These are phyloP conservation scores for Alviniconcha marisindica DNA, from an alignment of 1,140 invertebrate species.

Conservation along the genomic window DNA sequence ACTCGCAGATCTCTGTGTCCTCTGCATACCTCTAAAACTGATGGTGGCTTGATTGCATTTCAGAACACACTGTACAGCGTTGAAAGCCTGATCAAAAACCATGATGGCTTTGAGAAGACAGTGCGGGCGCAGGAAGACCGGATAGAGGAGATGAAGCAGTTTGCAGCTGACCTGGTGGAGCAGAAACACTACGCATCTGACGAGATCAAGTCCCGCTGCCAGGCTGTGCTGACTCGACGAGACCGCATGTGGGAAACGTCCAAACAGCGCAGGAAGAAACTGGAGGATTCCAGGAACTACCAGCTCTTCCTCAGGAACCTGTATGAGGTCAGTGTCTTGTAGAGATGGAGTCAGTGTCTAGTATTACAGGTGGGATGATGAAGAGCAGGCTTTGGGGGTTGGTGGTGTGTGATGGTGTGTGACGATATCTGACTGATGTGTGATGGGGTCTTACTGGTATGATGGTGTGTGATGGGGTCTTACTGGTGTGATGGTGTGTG, in stretches of 20 bases:
- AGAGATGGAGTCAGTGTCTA: too few relatives aligned
- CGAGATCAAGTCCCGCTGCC: constrained; percentile 93
- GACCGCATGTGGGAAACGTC: constrained; percentile 93
- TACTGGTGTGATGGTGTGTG: too few relatives aligned
- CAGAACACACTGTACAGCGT: constrained; percentile 94
- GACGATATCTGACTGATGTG: too few relatives aligned
- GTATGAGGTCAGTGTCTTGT: constrained; percentile 88
- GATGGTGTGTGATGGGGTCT: too few relatives aligned
- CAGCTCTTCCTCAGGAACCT: constrained; percentile 98
- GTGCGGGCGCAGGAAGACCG: constrained; percentile 98
- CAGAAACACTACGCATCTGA: constrained; percentile 98
- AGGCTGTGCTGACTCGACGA: constrained; percentile 87
- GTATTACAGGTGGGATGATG: too few relatives aligned
- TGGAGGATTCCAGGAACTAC: constrained; percentile 95
- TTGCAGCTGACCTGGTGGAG: constrained; percentile 93
- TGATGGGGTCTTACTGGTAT: too few relatives aligned
- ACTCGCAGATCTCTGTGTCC: too few relatives aligned
- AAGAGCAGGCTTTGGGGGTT: too few relatives aligned
- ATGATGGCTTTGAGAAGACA: constrained; percentile 99
- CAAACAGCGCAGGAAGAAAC: constrained; percentile 82
- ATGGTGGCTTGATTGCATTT: too few relatives aligned
- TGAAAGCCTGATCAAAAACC: constrained; percentile 97
- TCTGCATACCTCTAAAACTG: too few relatives aligned
- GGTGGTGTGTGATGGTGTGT: too few relatives aligned
- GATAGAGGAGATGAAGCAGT: constrained; percentile 92